Evolutionary conservation across 1,140 invertebrate genomes (phyloP), one percentile per base, ranked within the genome.

Genomic region (Bombus fervidus): DNA sequence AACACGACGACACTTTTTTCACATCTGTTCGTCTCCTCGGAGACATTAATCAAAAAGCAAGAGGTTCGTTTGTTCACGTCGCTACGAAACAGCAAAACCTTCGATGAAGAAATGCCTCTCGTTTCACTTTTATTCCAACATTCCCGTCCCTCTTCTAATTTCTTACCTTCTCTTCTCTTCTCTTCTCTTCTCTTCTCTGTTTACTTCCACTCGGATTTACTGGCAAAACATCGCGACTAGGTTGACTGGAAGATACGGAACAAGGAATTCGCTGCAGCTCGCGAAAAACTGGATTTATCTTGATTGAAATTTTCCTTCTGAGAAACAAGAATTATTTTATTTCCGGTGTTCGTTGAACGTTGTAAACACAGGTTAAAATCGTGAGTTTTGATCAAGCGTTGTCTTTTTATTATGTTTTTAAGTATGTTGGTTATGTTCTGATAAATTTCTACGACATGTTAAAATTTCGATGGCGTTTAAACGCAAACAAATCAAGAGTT

Each of bases 11-110:
- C 31, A 31, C 59, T 28, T 37, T 13, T 75, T 28, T 43, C 25
- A 0, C 39, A 13, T 72, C 43, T n/a, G 25, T 37, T 28, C 43
- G 37, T 31, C 71, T 39, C 34, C 41, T 18, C 28, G 15, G 47
- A 79, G 69, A 64, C 71, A 86, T 83, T 83, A 87, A 87, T 88
- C 62, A 87, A 79, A 59, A 37, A 74, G 57, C 39, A 31, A n/a
- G 4, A 10, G n/a, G 31, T 68, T 18, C 37, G 22, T 68, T 41
- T 37, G 76, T 85, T 68, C 41, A 28, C 41, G 31, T 43, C 64
- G 47, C 53, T 79, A 39, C 28, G 3, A 31, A 64, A 39, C 59
- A n/a, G n/a, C 25, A 6, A 47, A 47, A 13, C 31, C 47, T 22
- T 81, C 77, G 8, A 66, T 8, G 57, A 6, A 72, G 31, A 83